A percentile compares a stretch with the other conserved stretches of the same genome.
phyloP scores from a whole-genome alignment of 1,140 invertebrate species.

The Pissodes strobi region DNA sequence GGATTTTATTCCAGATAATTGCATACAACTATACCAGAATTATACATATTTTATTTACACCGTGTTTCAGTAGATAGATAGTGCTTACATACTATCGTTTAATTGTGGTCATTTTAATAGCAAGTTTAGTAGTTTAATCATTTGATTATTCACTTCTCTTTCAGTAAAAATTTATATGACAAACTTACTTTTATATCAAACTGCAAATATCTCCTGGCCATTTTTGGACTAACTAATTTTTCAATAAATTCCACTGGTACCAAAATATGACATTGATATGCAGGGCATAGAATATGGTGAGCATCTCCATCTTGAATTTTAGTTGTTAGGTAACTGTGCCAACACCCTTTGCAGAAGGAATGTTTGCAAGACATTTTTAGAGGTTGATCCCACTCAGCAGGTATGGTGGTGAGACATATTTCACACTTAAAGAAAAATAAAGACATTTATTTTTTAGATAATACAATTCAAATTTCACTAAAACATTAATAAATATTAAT shows the following conservation, averaged over 20 bases:
- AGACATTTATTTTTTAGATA: slow-evolving; percentile 60
- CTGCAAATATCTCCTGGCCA: slow-evolving; percentile 70
- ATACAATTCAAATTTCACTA: too few species aligned
- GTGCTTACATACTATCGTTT: too few species aligned
- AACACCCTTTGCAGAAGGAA: slow-evolving; percentile 69
- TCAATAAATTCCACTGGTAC: slow-evolving; percentile 73
- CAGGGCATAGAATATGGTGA: slow-evolving; percentile 71
- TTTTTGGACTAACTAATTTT: slow-evolving; percentile 67
- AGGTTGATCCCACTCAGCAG: slow-evolving; percentile 50
- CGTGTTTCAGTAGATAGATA: too few species aligned
- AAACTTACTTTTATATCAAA: slow-evolving; percentile 71
- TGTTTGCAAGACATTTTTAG: slow-evolving; percentile 65
- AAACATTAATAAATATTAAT: too few species aligned
- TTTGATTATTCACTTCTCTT: too few species aligned
- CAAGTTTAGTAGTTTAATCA: too few species aligned
- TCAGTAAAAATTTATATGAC: too few species aligned
- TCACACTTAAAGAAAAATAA: slow-evolving; percentile 65
- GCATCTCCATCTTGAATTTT: slow-evolving; percentile 73
- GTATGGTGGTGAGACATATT: slow-evolving; percentile 62
- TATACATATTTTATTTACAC: too few species aligned
- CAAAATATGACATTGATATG: slow-evolving; percentile 67
- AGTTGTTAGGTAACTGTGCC: slow-evolving; percentile 69
- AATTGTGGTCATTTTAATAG: too few species aligned
- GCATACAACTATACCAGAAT: too few species aligned
- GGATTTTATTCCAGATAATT: too few species aligned